Evolutionary conservation across 1,140 invertebrate genomes (phyloP).

Genomic region (Campoletis sonorensis): DNA sequence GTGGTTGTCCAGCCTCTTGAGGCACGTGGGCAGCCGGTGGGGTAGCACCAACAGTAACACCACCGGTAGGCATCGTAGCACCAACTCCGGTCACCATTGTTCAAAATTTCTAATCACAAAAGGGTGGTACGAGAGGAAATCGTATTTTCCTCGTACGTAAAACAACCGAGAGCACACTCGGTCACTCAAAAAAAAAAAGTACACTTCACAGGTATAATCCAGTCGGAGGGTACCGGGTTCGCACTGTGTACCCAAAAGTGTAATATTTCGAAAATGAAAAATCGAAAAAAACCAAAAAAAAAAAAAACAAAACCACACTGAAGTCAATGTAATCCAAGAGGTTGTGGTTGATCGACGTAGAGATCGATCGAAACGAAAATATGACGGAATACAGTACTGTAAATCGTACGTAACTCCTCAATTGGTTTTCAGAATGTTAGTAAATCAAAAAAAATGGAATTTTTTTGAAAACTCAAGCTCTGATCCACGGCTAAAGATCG

Average conservation of each 20-base stretch:
- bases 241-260: conserved; percentile 38
- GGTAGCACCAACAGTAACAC: conserved; percentile 73
- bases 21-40: conserved; percentile 74
- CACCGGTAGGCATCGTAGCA: conserved; percentile 74
- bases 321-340: conserved; percentile 36
- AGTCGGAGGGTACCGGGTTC: conserved; percentile 38
- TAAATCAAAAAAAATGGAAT: not conserved
- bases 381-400: too few species aligned
- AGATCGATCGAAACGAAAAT: not conserved
- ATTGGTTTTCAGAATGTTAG: not conserved
- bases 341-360: not conserved
- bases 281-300: too few species aligned
- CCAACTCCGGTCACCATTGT: conserved; percentile 75
- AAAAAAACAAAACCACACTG: conserved; percentile 10
- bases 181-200: conserved; percentile 14
- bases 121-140: conserved; percentile 1
- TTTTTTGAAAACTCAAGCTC: not conserved
- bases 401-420: not conserved
- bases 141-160: not conserved
- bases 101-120: conserved; percentile 24
- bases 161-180: not conserved
- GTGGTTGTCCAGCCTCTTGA: conserved; percentile 74
- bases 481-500: not conserved
- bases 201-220: conserved; percentile 53
- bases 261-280: not conserved